Percentiles rank a stretch among this genome's conserved stretches.
phyloP scores from a whole-genome alignment of 2,797 vertebrate genomes.

The Chaenodraco wilsoni region DNA sequence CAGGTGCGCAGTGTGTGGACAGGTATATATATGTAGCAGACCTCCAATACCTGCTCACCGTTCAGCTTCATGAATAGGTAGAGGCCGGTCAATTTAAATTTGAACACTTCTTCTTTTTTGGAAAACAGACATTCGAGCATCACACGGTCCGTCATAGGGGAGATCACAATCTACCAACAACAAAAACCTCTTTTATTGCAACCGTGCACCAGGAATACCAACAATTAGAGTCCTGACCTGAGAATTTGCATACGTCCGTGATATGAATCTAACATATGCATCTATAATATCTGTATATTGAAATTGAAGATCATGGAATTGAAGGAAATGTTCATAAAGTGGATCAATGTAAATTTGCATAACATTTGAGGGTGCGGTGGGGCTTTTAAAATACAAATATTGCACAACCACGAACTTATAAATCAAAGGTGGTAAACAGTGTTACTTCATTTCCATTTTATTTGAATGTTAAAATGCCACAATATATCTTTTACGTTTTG shows the following conservation, averaged over 20 bases:
- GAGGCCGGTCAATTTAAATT: constrained; percentile 78
- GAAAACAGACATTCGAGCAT: constrained; percentile 70
- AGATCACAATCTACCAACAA: constrained; percentile 74
- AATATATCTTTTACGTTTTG: not conserved
- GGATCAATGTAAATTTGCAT: constrained; percentile 27
- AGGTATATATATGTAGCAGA: constrained; percentile 74
- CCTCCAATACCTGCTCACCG: constrained; percentile 60
- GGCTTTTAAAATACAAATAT: constrained; percentile 1
- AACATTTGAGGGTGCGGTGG: not conserved
- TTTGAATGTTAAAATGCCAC: not conserved
- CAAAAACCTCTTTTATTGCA: constrained; percentile 64
- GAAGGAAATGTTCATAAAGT: too few relatives aligned
- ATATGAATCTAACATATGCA: constrained; percentile 46
- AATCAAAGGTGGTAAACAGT: constrained; percentile 9
- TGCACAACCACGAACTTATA: not conserved
- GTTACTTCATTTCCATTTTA: not conserved
- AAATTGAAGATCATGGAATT: constrained; percentile 4
- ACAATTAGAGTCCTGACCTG: constrained; percentile 42
- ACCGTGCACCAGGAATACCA: constrained; percentile 60
- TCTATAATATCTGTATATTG: constrained; percentile 16
- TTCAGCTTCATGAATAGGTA: constrained; percentile 48
- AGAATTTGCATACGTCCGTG: constrained; percentile 77
- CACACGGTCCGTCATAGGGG: constrained; percentile 30
- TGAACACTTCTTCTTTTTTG: constrained; percentile 85
- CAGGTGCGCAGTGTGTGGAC: constrained; percentile 53